Conservation (phyloP, 1,140 invertebrate species). For the Drosophila parabipectinata region DNA sequence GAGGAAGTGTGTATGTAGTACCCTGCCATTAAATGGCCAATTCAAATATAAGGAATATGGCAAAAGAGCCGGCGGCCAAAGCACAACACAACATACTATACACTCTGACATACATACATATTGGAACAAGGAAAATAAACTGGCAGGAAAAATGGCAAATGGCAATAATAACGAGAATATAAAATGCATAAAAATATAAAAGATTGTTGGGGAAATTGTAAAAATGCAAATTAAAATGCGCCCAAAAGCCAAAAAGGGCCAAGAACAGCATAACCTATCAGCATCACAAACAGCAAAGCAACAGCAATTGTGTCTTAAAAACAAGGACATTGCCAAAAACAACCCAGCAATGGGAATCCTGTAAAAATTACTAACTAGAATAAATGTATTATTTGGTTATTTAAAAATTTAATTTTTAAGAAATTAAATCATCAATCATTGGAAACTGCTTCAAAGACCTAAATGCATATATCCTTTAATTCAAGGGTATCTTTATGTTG, state of each 20-base stretch:
- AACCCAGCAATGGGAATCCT: neutral
- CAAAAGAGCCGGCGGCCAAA: constrained; percentile 3
- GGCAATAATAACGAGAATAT: constrained; percentile 38
- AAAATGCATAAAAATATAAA: constrained; percentile 42
- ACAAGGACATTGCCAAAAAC: neutral
- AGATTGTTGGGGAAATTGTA: constrained; percentile 39
- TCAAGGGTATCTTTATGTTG: neutral
- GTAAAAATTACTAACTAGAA: neutral
- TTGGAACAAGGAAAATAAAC: constrained; percentile 11
- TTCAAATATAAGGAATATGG: neutral
- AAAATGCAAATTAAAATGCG: constrained; percentile 57
- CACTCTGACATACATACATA: neutral
- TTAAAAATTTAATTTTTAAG: too few species aligned
- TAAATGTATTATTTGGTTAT: neutral
- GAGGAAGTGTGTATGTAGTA: neutral
- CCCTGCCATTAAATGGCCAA: constrained; percentile 2
- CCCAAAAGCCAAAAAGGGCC: constrained; percentile 34
- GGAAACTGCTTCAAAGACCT: too few species aligned
- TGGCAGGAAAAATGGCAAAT: constrained; percentile 2
- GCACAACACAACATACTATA: neutral
- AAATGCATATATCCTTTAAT: neutral
- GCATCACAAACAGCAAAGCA: constrained; percentile 1
- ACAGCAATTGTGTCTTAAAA: constrained; percentile 12
- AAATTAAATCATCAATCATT: too few species aligned
- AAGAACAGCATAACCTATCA: constrained; percentile 26